Base-by-base conservation (phyloP, 1,140 invertebrate species). In the Drepana arcuata region DNA sequence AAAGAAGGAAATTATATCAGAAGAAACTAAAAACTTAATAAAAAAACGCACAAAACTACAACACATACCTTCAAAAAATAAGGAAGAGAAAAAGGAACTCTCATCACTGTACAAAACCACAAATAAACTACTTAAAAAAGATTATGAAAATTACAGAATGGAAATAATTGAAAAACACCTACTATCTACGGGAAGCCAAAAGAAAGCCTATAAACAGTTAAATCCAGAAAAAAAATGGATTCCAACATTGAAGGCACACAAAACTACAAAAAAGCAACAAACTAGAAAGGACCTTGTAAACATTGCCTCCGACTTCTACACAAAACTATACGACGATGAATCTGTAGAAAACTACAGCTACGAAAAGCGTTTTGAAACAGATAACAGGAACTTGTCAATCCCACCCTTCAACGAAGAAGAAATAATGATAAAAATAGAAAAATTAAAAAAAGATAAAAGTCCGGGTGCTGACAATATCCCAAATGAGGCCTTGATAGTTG, bases 61-160 rank as follows among this genome's bases (percentile, higher is more conserved):
- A 34, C 2, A 45, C 2, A 45, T 39, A 45, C 30, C 39, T 1
- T 32, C 12, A 1, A 41, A 39, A 41, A 18, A 16, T 9, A 40
- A 41, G 33, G 32, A 50, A 12, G 47, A 50, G 2, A 47, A 39
- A 44, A 41, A 42, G 34, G 34, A 56, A 34, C 29, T 56, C 2
- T 23, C 44, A n/a, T 1, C 5, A n/a, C 34, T 50, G 2, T 56
- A 41, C 14, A 56, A 56, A 48, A 35, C 11, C 6, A 48, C 32
- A 39, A 48, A 44, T 4, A 58, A 58, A 40, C 7, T 30, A 32
- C 21, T 54, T 2, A 51, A 37, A 46, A 47, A 33, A 27, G 54
- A 47, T 4, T 49, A 50, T 25, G 24, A 50, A 33, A 46, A 50
- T 5, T 32, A 54, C 34, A 48, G 50, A 40, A 37, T 37, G 14